Evolutionary conservation across 2,888 invertebrate genomes (phyloP).

Genomic region (Suillia variegata): DNA sequence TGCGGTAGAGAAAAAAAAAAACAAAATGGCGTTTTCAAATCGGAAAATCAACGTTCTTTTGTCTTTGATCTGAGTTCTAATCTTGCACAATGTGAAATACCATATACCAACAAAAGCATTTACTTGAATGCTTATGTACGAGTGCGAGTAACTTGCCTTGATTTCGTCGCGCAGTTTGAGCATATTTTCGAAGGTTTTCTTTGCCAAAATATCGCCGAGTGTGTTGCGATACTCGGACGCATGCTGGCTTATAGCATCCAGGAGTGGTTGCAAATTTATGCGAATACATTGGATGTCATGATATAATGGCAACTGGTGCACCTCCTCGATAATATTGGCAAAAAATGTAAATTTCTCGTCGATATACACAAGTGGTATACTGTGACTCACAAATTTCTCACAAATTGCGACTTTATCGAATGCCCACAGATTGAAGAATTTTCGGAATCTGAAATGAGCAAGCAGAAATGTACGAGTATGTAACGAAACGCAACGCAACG

Average conservation of each 20-base stretch:
- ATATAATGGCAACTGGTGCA: slow-evolving; percentile 66
- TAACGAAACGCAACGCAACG: too few species aligned
- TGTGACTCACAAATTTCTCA: slow-evolving; percentile 76
- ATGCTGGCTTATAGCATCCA: slow-evolving; percentile 73
- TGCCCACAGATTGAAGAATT: slow-evolving; percentile 77
- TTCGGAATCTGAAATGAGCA: slow-evolving; percentile 67
- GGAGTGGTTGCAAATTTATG: slow-evolving; percentile 75
- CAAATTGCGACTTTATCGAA: slow-evolving; percentile 76
- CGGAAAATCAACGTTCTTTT: too few species aligned
- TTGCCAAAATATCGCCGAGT: slow-evolving; percentile 72
- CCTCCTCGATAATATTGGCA: slow-evolving; percentile 73
- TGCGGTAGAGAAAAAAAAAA: too few species aligned
- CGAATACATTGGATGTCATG: slow-evolving; percentile 72
- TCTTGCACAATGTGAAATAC: too few species aligned
- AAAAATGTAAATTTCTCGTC: slow-evolving; percentile 88
- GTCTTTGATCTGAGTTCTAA: too few species aligned
- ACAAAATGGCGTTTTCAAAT: too few species aligned
- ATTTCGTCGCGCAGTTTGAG: slow-evolving; percentile 71
- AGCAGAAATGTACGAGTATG: too few species aligned
- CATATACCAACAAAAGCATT: too few species aligned
- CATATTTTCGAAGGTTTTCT: slow-evolving; percentile 73
- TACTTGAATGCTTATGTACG: too few species aligned
- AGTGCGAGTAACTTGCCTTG: slow-evolving; percentile 64
- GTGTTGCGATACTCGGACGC: slow-evolving; percentile 80
- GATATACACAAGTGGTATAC: slow-evolving; percentile 68